phyloP scores from a whole-genome alignment of 2,888 invertebrate species.

The Clivina fossor region DNA sequence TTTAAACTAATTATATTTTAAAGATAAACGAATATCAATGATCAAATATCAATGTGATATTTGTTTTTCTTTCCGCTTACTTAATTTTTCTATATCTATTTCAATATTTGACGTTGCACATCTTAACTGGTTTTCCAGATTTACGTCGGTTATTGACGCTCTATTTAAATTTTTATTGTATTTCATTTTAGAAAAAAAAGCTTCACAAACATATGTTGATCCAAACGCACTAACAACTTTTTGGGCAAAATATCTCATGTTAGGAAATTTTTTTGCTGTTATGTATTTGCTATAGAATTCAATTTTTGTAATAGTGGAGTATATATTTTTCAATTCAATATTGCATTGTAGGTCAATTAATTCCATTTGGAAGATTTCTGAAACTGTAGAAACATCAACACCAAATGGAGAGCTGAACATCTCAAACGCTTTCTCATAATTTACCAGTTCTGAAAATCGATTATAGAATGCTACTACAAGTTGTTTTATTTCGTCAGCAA shows the following conservation, averaged over 20 bases:
- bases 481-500: slow-evolving; percentile 35
- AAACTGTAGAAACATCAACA: slow-evolving; percentile 25
- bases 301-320: slow-evolving; percentile 28
- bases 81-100: slow-evolving; percentile 31
- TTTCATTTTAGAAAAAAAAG: slow-evolving; percentile 30
- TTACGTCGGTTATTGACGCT: slow-evolving; percentile 31
- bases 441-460: slow-evolving; percentile 31
- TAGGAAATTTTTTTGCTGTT: slow-evolving; percentile 31
- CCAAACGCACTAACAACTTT: slow-evolving; percentile 17
- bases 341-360: slow-evolving; percentile 27
- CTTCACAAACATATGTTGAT: slow-evolving; percentile 30
- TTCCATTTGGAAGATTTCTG: slow-evolving; percentile 20
- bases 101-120: slow-evolving; percentile 36
- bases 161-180: slow-evolving; percentile 27
- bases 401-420: slow-evolving; percentile 29
- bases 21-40: too few relatives aligned
- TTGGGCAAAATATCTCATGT: slow-evolving; percentile 32
- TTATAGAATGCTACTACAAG: slow-evolving; percentile 34
- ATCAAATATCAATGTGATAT: slow-evolving; percentile 29
- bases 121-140: slow-evolving; percentile 36
- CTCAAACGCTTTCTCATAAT: slow-evolving; percentile 30
- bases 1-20: too few relatives aligned
- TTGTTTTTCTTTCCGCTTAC: slow-evolving; percentile 26
- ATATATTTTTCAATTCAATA: slow-evolving; percentile 26
- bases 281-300: slow-evolving; percentile 32